Conservation (phyloP, 2,113 vertebrate species). For the Piprites chloris region DNA sequence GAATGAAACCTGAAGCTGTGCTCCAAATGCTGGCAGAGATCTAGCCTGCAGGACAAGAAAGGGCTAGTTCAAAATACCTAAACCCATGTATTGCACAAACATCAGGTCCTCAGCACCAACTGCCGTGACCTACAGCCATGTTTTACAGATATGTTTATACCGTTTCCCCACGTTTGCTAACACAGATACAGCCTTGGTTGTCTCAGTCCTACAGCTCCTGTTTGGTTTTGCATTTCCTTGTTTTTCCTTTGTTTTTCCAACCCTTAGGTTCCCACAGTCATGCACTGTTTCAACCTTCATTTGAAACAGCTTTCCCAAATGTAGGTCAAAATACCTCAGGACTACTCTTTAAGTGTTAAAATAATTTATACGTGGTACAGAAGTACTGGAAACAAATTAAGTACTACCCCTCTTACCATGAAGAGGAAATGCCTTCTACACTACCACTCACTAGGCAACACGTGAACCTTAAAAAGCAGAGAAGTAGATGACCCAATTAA, state of each 20-base stretch:
- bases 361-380: neutral
- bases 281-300: neutral
- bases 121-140: neutral
- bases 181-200: neutral
- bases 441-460: neutral
- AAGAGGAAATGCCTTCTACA: neutral
- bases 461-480: neutral
- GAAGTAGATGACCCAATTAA: neutral
- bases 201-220: neutral
- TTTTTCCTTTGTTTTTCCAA: neutral
- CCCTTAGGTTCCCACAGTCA: neutral
- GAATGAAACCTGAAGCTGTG: neutral
- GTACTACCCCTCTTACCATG: rapidly evolving
- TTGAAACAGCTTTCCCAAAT: neutral
- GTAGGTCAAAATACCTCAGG: neutral
- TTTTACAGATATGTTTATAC: neutral
- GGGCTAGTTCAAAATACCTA: neutral
- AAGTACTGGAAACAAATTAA: neutral
- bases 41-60: neutral
- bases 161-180: neutral
- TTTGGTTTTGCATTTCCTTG: neutral
- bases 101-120: neutral
- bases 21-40: neutral
- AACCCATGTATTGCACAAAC: neutral
- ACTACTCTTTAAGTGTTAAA: neutral